A percentile compares a stretch with the other conserved stretches of the same genome.
Evolutionary conservation across 2,797 vertebrate genomes (phyloP).

Genomic region (Cynodonichthys magdalenae): DNA sequence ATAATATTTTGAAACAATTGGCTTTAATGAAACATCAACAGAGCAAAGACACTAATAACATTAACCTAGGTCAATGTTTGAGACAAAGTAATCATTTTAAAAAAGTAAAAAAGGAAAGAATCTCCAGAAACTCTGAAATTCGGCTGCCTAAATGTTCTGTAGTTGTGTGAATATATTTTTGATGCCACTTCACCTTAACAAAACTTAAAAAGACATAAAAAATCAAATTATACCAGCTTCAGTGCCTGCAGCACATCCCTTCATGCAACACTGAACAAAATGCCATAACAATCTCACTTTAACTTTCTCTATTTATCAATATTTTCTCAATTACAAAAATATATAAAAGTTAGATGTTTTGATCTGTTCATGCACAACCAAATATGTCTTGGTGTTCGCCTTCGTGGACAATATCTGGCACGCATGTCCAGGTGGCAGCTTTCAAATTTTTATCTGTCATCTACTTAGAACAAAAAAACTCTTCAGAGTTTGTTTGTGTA

Average conservation of each 20-base stretch:
- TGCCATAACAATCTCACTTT: neutral
- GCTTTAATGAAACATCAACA: too few species aligned
- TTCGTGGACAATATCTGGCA: conserved; percentile 16
- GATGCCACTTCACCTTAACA: too few species aligned
- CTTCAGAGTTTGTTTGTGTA: too few species aligned
- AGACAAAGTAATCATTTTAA: too few species aligned
- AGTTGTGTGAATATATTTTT: too few species aligned
- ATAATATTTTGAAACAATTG: too few species aligned
- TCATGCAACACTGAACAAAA: conserved; percentile 63
- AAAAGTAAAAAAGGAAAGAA: too few species aligned
- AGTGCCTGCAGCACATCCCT: conserved; percentile 51
- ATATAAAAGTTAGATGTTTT: neutral
- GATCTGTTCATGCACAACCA: conserved; percentile 4
- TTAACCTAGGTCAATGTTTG: too few species aligned
- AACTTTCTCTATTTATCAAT: neutral
- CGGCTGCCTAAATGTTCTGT: too few species aligned
- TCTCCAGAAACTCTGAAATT: too few species aligned
- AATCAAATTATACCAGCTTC: conserved; percentile 75
- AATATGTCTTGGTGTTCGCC: conserved; percentile 17
- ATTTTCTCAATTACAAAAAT: conserved; percentile 5
- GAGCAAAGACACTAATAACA: too few species aligned
- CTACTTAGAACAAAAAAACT: neutral
- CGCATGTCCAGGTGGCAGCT: neutral
- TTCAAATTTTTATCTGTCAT: neutral
- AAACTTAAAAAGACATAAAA: neutral